phyloP scores from a whole-genome alignment of 1,140 invertebrate species.

The Bombus waltoni region DNA sequence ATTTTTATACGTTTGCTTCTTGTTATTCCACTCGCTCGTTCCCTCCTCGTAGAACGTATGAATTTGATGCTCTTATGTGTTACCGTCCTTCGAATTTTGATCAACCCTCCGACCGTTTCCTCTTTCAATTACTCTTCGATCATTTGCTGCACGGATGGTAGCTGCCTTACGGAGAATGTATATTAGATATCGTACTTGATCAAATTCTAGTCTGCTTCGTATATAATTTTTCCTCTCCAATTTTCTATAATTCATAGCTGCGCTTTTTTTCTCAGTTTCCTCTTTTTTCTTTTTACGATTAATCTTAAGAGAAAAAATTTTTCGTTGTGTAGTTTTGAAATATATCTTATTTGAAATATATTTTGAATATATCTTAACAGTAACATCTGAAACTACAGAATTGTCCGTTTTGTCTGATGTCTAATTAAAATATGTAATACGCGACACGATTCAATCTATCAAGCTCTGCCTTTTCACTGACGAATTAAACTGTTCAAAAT shows the following conservation, averaged over 20 bases:
- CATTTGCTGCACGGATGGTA: neutral
- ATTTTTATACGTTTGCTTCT: constrained; percentile 55
- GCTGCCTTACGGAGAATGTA: neutral
- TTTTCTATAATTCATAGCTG: neutral
- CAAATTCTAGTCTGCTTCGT: too few species aligned
- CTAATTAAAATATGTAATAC: neutral
- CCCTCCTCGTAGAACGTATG: constrained; percentile 1
- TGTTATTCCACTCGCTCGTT: constrained; percentile 18
- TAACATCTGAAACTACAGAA: neutral
- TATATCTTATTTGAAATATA: too few species aligned
- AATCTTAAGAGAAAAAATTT: neutral
- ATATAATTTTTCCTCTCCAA: neutral
- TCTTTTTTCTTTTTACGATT: neutral
- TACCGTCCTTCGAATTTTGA: constrained; percentile 25
- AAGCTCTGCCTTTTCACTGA: neutral
- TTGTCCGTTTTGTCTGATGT: neutral
- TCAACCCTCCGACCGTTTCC: neutral
- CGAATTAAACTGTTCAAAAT: neutral
- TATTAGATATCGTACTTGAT: too few species aligned
- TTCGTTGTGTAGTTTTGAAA: neutral
- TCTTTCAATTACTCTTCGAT: neutral
- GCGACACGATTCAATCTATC: too few species aligned
- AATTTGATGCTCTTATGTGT: constrained; percentile 23
- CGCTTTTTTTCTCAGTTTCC: neutral
- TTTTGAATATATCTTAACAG: neutral